A percentile compares a stretch with the other conserved stretches of the same genome.
These are phyloP conservation scores for Craterocephalus amniculus DNA, from an alignment of 2,797 vertebrate genomes.

Conservation along the genomic window DNA sequence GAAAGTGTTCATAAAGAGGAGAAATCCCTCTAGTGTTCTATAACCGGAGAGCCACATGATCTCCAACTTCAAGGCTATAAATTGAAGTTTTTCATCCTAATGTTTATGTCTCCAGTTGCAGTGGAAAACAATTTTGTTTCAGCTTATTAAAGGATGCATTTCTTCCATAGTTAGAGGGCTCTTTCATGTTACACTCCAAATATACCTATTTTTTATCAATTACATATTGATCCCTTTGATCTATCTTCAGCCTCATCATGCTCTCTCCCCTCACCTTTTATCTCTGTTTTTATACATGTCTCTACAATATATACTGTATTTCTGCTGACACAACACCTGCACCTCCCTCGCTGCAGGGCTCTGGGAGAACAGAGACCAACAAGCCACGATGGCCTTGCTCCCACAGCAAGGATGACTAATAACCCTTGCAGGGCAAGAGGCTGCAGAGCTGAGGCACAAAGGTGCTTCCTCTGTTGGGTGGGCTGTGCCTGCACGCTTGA, in stretches of 20 bases:
- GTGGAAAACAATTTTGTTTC: conserved; percentile 4
- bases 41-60: neutral
- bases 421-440: conserved; percentile 54
- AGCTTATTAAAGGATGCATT: conserved; percentile 17
- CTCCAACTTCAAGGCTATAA: conserved; percentile 13
- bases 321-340: conserved; percentile 68
- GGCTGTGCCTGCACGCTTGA: conserved; percentile 25
- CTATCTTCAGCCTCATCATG: conserved; percentile 43
- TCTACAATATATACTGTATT: conserved; percentile 49
- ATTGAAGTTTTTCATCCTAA: conserved; percentile 20
- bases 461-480: conserved; percentile 45
- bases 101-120: conserved; percentile 10
- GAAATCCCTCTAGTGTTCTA: conserved; percentile 11
- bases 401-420: conserved; percentile 68
- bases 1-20: conserved; percentile 28
- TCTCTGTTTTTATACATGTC: conserved; percentile 69
- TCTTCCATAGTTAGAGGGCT: conserved; percentile 8
- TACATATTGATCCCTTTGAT: conserved; percentile 66
- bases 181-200: conserved; percentile 12
- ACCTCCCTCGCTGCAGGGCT: conserved; percentile 50
- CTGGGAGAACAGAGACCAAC: conserved; percentile 56
- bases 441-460: conserved; percentile 49
- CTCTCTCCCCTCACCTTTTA: conserved; percentile 48
- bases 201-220: conserved; percentile 50
- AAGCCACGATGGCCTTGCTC: conserved; percentile 57